Percentiles rank a stretch among this genome's conserved stretches.
Evolutionary conservation across 2,888 invertebrate genomes (phyloP).

Genomic region (Drosophila falleni): DNA sequence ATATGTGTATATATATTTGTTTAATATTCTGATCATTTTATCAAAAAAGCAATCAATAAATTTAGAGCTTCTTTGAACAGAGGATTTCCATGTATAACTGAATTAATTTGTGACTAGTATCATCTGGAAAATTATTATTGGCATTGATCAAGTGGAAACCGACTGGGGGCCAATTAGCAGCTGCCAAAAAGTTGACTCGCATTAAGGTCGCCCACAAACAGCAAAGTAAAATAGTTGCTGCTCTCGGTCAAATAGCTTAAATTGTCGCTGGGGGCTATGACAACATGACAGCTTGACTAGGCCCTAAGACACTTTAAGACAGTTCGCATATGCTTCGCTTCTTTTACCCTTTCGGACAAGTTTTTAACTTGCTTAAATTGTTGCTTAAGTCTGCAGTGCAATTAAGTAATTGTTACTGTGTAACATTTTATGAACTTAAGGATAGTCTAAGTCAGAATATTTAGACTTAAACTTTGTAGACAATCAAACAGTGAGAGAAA

Average conservation of each 20-base stretch:
- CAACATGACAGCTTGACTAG: conserved; percentile 36
- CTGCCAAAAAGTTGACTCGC: conserved; percentile 27
- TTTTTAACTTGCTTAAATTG: conserved; percentile 10
- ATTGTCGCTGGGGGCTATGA: conserved; percentile 27
- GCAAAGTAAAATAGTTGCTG: conserved; percentile 10
- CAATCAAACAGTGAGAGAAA: background rate
- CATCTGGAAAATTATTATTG: conserved; percentile 2
- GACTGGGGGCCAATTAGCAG: conserved; percentile 40
- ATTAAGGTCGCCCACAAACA: conserved; percentile 21
- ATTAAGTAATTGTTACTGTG: background rate
- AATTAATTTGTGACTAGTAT: background rate
- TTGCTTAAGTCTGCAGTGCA: background rate
- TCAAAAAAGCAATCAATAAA: background rate
- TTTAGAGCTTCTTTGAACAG: background rate
- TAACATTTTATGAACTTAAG: background rate
- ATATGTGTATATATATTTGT: too few relatives aligned
- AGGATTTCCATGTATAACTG: background rate
- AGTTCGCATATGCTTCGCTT: conserved; percentile 6
- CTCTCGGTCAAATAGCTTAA: conserved; percentile 40
- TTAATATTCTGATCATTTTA: background rate
- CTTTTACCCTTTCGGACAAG: background rate
- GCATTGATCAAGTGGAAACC: conserved; percentile 34
- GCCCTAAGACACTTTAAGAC: conserved; percentile 16
- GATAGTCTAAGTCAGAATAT: background rate
- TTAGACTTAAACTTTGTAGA: background rate